Evolutionary conservation across 1,140 invertebrate genomes (phyloP), one percentile per base, ranked within the genome.

Genomic region (Orius insidiosus): DNA sequence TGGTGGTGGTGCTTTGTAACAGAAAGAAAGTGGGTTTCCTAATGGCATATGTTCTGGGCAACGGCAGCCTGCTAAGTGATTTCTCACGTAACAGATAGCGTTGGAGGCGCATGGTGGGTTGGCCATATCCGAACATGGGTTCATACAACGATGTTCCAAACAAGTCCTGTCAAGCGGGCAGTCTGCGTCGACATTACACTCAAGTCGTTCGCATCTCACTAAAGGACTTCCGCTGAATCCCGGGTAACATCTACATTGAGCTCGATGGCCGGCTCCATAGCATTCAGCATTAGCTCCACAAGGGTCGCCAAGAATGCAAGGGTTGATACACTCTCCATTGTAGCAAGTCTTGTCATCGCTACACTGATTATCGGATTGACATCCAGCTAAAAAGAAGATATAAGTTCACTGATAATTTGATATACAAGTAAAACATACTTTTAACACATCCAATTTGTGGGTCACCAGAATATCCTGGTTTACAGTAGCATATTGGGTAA

Each of bases 251-350:
- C 72, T 71, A 55, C 85, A 90, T 14, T 74, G 69, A 0, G 81
- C 71, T 42, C 75, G 69, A 59, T 88, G 83, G 54, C 76, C 74
- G 15, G 73, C 68, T 3, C 80, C 82, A 46, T 72, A 81, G 56
- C 86, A 90, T 59, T 85, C 76, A 0, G 84, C 85, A 53, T 80
- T 85, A 19, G 78, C 68, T 0, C 81, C 78, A 56, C 86, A 90
- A 1, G 79, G 77, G 58, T 82, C 76, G 47, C 73, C 72, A 3
- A 86, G 55, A 1, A 85, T 62, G 54, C 85, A 88, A 14, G 81
- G 80, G 60, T 74, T 83, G 4, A 85, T 63, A 51, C 83, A 86
- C 54, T 82, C 78, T 0, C 74, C 74, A 54, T 87, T 85, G 54
- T 83, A 76, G 53, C 87, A 92, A 45, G 78, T 77, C 53, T 85